Base-by-base conservation (phyloP, 2,888 invertebrate genomes). In the Pimpla rufipes region DNA sequence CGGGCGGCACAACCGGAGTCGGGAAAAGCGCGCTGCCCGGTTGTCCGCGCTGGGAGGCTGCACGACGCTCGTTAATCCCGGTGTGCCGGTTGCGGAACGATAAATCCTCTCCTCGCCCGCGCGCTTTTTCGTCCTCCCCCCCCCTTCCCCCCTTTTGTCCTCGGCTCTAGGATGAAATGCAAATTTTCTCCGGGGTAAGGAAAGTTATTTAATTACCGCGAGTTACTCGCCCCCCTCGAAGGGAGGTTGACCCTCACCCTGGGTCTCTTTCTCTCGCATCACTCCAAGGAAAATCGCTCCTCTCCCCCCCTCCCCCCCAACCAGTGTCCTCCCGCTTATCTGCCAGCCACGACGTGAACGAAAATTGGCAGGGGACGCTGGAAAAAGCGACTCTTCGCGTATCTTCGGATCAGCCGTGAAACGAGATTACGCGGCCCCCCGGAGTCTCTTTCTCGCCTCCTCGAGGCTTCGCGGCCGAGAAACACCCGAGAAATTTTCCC, bases 131-230 rank as follows among this genome's bases (percentile, higher is more conserved):
- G 13, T 18, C 42, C 47, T 21, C 18, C 40, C 71, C 55, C 55
- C 40, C 37, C 21, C 55, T 8, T 40, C 40, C 40, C 13, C 23
- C 67, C 55, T 42, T 45, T 59, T n/a, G 50, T 77, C 37, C 64
- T 55, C 29, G 66, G 42, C 50, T 37, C 71, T 47, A 70, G 45
- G 70, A 77, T 77, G 68, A 68, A 80, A 80, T 83, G 83, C 40
- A 80, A 80, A 83, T 83, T 83, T 83, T 77, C 52, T 55, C 59
- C 75, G 13, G 47, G 57, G 73, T 47, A 62, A 76, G 73, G 68
- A 80, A 83, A 83, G 80, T 83, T 83, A 80, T 83, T 83, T 83
- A 83, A 83, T 83, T 83, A 83, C 77, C 68, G 62, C 59, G 70
- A 79, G 83, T 79, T 73, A 83, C 71, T 64, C 71, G 64, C 7